Conservation (phyloP, 2,113 vertebrate genomes). For the Tetrao urogallus region DNA sequence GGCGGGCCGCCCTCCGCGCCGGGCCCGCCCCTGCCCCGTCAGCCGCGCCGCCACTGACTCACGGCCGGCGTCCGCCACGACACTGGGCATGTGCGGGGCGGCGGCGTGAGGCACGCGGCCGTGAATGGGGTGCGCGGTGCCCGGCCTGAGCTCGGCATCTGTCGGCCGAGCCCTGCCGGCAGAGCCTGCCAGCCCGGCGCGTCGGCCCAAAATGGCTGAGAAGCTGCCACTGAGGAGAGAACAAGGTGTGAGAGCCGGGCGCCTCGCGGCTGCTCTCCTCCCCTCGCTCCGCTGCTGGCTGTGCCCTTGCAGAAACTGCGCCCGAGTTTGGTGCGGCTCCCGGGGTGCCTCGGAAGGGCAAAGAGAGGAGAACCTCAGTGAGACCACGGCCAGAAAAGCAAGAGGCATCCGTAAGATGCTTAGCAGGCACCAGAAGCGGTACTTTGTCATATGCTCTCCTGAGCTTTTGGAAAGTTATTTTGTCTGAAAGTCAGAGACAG, state of each 20-base stretch:
- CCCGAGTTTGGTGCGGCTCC: not conserved
- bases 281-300: not conserved
- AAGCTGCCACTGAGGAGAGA: not conserved
- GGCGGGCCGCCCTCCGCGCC: not conserved
- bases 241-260: rapidly evolving
- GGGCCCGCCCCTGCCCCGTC: constrained; percentile 24
- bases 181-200: not conserved
- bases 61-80: not conserved
- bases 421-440: not conserved
- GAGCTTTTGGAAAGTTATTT: not conserved
- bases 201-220: not conserved
- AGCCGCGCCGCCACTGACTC: not conserved
- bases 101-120: too few species aligned
- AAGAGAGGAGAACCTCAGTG: not conserved
- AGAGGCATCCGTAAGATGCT: not conserved
- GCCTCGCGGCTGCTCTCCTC: rapidly evolving
- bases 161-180: not conserved
- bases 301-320: too few species aligned
- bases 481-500: not conserved
- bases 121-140: not conserved
- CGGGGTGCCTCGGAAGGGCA: not conserved
- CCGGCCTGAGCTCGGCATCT: not conserved
- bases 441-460: not conserved
- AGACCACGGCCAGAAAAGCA: not conserved
- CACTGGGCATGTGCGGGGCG: not conserved